Evolutionary conservation across 2,888 invertebrate genomes (phyloP).

Genomic region (Ectemnius continuus): DNA sequence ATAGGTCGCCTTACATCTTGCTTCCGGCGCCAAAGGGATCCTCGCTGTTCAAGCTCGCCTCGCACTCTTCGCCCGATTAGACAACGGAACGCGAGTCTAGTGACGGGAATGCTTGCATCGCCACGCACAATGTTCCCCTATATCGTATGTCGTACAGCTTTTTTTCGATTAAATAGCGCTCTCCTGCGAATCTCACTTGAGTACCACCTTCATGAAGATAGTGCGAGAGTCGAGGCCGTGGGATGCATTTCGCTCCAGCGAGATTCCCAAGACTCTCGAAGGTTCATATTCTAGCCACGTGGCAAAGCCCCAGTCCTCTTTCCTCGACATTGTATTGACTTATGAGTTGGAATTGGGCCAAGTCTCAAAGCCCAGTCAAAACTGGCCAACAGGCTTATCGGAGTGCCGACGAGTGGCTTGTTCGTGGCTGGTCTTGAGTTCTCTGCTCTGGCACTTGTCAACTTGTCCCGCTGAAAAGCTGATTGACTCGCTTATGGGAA

Average conservation of each 20-base stretch:
- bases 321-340: slow-evolving; percentile 43
- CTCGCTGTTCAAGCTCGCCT: slow-evolving; percentile 19
- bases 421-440: slow-evolving; percentile 51
- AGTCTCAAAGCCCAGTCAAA: slow-evolving; percentile 47
- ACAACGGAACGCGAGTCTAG: not conserved
- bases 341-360: slow-evolving; percentile 54
- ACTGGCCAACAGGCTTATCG: slow-evolving; percentile 43
- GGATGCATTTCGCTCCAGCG: no score
- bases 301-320: not conserved
- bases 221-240: no score
- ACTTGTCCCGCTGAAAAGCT: slow-evolving; percentile 52
- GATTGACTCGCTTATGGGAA: slow-evolving; percentile 32
- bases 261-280: no score
- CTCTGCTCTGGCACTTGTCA: slow-evolving; percentile 53
- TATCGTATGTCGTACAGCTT: no score
- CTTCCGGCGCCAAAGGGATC: slow-evolving; percentile 46
- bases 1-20: slow-evolving; percentile 29
- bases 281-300: no score
- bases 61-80: not conserved
- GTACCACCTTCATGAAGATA: no score
- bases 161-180: no score
- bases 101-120: slow-evolving; percentile 8
- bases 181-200: no score
- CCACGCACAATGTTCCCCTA: no score
- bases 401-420: slow-evolving; percentile 35